Conservation (phyloP, 2,113 vertebrate genomes). For the Gopherus evgoodei region DNA sequence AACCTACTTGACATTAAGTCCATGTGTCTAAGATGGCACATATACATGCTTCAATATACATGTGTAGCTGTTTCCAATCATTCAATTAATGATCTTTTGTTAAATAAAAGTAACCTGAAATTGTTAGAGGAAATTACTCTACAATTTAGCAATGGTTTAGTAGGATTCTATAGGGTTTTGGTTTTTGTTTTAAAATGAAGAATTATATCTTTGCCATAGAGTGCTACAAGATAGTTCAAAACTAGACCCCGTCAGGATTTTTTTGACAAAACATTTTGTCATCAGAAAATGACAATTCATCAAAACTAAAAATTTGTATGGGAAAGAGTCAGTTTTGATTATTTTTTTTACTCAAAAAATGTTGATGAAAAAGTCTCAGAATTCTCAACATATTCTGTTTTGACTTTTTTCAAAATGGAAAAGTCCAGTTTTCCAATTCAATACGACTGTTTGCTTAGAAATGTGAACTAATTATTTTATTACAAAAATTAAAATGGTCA, state of each 20-base stretch:
- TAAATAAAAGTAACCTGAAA: slow-evolving; percentile 62
- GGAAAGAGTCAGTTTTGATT: neutral
- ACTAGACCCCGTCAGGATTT: neutral
- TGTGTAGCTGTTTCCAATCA: slow-evolving; percentile 58
- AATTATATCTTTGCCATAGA: slow-evolving; percentile 33
- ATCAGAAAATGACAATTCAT: neutral
- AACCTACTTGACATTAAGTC: slow-evolving; percentile 69
- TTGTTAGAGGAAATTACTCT: slow-evolving; percentile 39
- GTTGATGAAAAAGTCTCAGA: neutral
- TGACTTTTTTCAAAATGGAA: neutral
- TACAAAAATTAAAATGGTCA: neutral
- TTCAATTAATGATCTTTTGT: slow-evolving; percentile 41
- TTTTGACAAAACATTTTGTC: accelerated
- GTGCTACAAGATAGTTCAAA: neutral
- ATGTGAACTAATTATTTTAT: neutral
- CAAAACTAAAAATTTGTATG: accelerated
- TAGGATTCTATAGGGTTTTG: neutral
- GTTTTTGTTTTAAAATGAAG: slow-evolving; percentile 32
- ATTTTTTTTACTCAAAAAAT: neutral
- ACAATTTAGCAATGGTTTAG: slow-evolving; percentile 60
- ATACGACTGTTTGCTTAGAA: neutral
- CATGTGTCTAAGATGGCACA: slow-evolving; percentile 68
- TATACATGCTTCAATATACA: slow-evolving; percentile 59
- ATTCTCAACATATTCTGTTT: accelerated
- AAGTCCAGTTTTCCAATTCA: neutral